phyloP scores from a whole-genome alignment of 1,140 invertebrate species.

The Leptinotarsa defecta region DNA sequence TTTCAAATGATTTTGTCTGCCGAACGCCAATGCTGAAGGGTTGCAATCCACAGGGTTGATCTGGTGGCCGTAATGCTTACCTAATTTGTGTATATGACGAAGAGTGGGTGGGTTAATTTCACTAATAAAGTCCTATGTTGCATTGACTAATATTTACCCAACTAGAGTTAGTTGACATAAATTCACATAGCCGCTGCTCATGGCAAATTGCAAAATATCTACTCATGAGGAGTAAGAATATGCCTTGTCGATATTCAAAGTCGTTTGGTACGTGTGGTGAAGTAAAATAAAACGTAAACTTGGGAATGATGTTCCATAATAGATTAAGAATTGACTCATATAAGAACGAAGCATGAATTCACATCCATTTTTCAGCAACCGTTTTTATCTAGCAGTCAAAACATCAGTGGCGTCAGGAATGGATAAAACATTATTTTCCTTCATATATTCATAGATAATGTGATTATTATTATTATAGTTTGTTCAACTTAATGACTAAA shows the following conservation, averaged over 20 bases:
- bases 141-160: constrained; percentile 51
- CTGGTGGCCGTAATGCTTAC: constrained; percentile 29
- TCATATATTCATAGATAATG: no score
- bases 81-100: constrained; percentile 31
- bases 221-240: constrained; percentile 49
- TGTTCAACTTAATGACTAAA: no score
- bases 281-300: background rate
- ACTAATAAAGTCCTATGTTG: constrained; percentile 48
- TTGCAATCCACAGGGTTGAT: constrained; percentile 18
- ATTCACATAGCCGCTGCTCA: constrained; percentile 44
- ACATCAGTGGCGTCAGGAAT: no score
- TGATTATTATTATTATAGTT: no score
- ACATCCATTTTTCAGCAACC: no score
- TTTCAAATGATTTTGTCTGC: background rate
- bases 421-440: no score
- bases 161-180: constrained; percentile 54
- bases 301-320: constrained; percentile 34
- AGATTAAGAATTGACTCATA: background rate
- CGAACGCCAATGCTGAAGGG: constrained; percentile 6
- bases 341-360: no score
- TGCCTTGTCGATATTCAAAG: constrained; percentile 46
- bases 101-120: constrained; percentile 44
- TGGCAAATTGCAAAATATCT: constrained; percentile 51
- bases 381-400: no score
- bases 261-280: constrained; percentile 29